phyloP scores from a whole-genome alignment of 1,140 invertebrate genomes.

The Mylabris phalerata region DNA sequence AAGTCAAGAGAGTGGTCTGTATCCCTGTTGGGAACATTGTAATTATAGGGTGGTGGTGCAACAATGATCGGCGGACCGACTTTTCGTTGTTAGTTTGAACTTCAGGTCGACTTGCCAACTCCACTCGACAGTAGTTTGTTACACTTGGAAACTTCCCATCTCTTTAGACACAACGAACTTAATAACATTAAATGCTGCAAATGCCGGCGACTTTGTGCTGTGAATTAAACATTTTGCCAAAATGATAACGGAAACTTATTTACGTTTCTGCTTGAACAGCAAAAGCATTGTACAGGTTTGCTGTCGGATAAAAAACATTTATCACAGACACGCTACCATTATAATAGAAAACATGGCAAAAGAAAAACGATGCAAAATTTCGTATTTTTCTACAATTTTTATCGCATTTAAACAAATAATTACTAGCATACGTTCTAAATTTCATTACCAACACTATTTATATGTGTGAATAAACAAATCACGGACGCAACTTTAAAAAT shows the following conservation, averaged over 20 bases:
- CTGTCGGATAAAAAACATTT: slow-evolving; percentile 6
- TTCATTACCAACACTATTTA: too few relatives aligned
- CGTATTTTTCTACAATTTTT: too few relatives aligned
- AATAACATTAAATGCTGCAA: slow-evolving; percentile 15
- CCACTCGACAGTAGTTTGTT: slow-evolving; percentile 15
- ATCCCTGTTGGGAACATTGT: neutral
- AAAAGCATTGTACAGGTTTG: neutral
- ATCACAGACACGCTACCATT: neutral
- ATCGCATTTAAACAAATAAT: too few relatives aligned
- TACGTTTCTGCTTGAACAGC: neutral
- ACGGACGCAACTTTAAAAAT: slow-evolving; percentile 5
- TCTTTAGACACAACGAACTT: slow-evolving; percentile 10
- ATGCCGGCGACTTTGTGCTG: neutral
- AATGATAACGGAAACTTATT: slow-evolving; percentile 14
- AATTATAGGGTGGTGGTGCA: slow-evolving; percentile 10
- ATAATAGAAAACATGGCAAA: too few relatives aligned
- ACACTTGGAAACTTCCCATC: slow-evolving; percentile 14
- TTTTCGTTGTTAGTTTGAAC: slow-evolving; percentile 5
- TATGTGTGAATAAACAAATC: neutral
- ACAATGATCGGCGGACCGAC: slow-evolving; percentile 4
- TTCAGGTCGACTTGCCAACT: slow-evolving; percentile 8
- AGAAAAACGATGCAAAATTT: too few relatives aligned
- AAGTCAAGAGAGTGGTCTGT: neutral
- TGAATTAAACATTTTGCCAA: neutral
- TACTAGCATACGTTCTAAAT: too few relatives aligned